phyloP scores from a whole-genome alignment of 2,797 vertebrate species.

The Aulostomus chinensis region DNA sequence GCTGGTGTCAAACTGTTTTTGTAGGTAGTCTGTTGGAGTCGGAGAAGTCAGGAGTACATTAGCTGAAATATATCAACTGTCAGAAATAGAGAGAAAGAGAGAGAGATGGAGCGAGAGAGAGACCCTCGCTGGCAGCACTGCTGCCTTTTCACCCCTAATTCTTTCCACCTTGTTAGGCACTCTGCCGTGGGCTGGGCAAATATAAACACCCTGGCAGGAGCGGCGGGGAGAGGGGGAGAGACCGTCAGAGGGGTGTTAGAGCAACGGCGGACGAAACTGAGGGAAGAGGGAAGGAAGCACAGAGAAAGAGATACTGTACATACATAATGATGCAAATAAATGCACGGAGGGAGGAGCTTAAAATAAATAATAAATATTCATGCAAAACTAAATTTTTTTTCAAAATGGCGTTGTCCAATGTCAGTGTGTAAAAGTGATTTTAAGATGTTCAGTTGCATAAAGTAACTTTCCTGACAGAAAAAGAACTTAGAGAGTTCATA shows the following conservation, averaged over 20 bases:
- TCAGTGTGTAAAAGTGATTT: too few relatives aligned
- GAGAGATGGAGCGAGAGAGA: slow-evolving; percentile 38
- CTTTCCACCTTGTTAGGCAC: slow-evolving; percentile 82
- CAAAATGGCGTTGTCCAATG: neutral
- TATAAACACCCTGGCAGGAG: slow-evolving; percentile 81
- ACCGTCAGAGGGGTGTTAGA: slow-evolving; percentile 29
- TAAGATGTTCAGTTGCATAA: too few relatives aligned
- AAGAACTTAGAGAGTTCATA: too few relatives aligned
- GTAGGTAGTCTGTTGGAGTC: slow-evolving; percentile 51
- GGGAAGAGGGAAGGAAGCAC: neutral
- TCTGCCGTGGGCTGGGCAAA: slow-evolving; percentile 79
- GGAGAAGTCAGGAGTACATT: slow-evolving; percentile 72
- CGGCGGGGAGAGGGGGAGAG: slow-evolving; percentile 30
- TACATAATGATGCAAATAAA: slow-evolving; percentile 29
- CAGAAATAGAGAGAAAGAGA: slow-evolving; percentile 40
- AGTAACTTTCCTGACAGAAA: too few relatives aligned
- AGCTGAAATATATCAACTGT: slow-evolving; percentile 77
- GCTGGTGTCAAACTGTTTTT: slow-evolving; percentile 50
- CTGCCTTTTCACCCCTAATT: slow-evolving; percentile 80
- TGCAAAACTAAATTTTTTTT: too few relatives aligned
- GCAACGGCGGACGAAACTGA: slow-evolving; percentile 11
- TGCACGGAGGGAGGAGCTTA: neutral
- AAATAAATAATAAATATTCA: too few relatives aligned
- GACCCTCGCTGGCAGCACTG: slow-evolving; percentile 74
- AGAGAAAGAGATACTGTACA: neutral